Base-by-base conservation (phyloP, 2,113 vertebrate genomes). In the Sakesphorus luctuosus region DNA sequence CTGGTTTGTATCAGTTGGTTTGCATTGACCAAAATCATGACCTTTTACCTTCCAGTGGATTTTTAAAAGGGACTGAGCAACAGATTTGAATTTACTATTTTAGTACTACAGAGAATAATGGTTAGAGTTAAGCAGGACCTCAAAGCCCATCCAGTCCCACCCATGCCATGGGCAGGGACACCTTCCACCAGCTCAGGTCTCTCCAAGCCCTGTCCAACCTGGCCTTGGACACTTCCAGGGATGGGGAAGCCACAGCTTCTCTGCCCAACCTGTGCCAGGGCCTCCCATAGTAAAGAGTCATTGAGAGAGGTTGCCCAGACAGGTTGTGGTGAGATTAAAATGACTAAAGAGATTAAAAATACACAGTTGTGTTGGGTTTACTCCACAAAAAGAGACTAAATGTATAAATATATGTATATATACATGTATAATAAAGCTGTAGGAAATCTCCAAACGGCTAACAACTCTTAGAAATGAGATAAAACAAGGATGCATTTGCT, bases 391-490 rank as follows among this genome's bases (percentile, higher is more conserved):
- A 92, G 88, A 93, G 93, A 68, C 68, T 92, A 74, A 92, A 85
- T 86, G 79, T 93, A 96, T 58, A 97, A 94, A 96, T 95, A 91
- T 93, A 62, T 81, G 47, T 46, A 82, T 85, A 73, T 88, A 47
- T 36, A n/a, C n/a, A 44, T 18, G 43, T 87, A 79, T 93, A 92
- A 75, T 87, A 92, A 97, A 93, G 84, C 68, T 19, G 67, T 94
- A 95, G 87, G 95, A 94, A 96, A 97, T 89, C 83, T 90, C 93
- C 85, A 86, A 92, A 93, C 90, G 65, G 61, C 90, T 84, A 74
- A 69, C 53, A 88, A 85, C 61, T 81, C 63, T 84, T 95, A 93
- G 21, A 88, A 93, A 89, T 72, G 82, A 87, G 89, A 92, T 69
- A 91, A 97, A 97, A 80, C 86, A 63, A 82, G 52, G 81, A 26